Base-by-base conservation (phyloP, 2,113 vertebrate species). In the Xiphias gladius region DNA sequence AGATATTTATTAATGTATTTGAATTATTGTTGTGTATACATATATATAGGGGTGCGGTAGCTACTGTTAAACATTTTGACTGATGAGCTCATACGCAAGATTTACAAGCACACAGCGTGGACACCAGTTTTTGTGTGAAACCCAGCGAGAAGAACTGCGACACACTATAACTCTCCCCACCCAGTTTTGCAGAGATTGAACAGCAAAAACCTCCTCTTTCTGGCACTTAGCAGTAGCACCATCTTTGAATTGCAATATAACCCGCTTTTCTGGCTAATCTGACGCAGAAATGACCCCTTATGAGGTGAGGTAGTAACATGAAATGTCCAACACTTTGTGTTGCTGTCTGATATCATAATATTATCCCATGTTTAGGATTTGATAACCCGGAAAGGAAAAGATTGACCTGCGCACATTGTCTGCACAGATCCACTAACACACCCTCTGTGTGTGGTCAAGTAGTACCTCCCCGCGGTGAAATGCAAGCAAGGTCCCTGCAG, bases 401-500 rank as follows among this genome's bases (percentile, higher is more conserved):
- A 46, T 19, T 32, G 12, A 19, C 24, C 7, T 58, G 19, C 30
- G 20, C 3, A 48, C 22, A 19, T 4, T 41, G 62, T 32, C 46
- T 22, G 11, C 9, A 50, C 30, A 35, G 20, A 13, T 24, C 0
- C 12, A 37, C 4, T 19, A 3, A 6, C 20, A 28, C n/a, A 50
- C 24, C 48, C n/a, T 54, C 8, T 24, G 0, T 4, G 16, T 24
- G 8, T 63, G 22, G 26, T 35, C 19, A 77, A 76, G n/a, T 3
- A 74, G 48, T 12, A 67, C 64, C 83, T 19, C 67, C 79, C 0
- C 50, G 81, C 83, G 90, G 77, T 54, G 0, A 43, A 41, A 82
- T 30, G 0, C 0, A 16, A 6, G 4, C 30, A 58, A 2, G 64
- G 63, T 20, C 9, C 17, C 6, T 75, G 17, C 11, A 73, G 9